A percentile compares a stretch with the other conserved stretches of the same genome.
phyloP scores from a whole-genome alignment of 1,140 invertebrate genomes.

The Aphidius ervi region DNA sequence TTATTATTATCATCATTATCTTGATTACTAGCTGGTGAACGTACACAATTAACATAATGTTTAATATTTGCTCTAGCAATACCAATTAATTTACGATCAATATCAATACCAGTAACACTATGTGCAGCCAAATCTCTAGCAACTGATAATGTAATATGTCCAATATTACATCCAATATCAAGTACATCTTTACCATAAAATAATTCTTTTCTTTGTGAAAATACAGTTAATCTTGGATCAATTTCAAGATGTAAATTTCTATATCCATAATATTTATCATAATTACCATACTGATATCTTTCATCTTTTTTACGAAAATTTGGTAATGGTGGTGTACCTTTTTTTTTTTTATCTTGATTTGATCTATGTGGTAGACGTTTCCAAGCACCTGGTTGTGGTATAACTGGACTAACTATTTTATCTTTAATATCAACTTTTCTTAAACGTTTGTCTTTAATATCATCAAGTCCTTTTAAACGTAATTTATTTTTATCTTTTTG shows the following conservation, averaged over 20 bases:
- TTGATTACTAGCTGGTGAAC: constrained; percentile 42
- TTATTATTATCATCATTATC: constrained; percentile 31
- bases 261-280: constrained; percentile 95
- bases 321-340: constrained; percentile 50
- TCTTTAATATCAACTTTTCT: constrained; percentile 69
- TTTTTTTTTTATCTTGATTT: constrained; percentile 46
- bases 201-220: constrained; percentile 73
- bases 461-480: constrained; percentile 44
- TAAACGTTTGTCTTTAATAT: constrained; percentile 54
- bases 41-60: constrained; percentile 65
- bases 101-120: constrained; percentile 90
- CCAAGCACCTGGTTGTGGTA: constrained; percentile 81
- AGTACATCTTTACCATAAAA: constrained; percentile 89
- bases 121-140: constrained; percentile 80
- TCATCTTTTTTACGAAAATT: constrained; percentile 71
- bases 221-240: constrained; percentile 77
- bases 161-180: constrained; percentile 97
- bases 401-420: constrained; percentile 89
- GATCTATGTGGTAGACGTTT: constrained; percentile 52
- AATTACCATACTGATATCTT: constrained; percentile 91
- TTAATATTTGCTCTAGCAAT: constrained; percentile 77
- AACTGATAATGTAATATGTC: constrained; percentile 84
- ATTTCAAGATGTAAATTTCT: constrained; percentile 74
- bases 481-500: constrained; percentile 46
- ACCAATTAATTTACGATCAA: constrained; percentile 84